Evolutionary conservation across 2,888 invertebrate species (phyloP).

Genomic region (Drosophila differens): DNA sequence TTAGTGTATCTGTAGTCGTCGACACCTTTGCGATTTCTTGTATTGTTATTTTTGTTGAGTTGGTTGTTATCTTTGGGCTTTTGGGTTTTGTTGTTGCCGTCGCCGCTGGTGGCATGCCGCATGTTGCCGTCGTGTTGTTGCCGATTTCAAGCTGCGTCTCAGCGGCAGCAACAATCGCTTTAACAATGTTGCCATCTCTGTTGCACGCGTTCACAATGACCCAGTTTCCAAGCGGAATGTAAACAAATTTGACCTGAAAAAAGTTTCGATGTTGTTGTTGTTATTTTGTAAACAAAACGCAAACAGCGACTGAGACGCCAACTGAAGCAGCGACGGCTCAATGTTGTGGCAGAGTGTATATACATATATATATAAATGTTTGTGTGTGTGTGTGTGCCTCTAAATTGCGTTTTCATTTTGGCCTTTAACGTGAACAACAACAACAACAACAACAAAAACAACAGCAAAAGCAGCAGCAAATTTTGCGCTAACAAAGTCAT

Average conservation of each 20-base stretch:
- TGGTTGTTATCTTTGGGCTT: constrained; percentile 45
- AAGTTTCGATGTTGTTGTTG: constrained; percentile 58
- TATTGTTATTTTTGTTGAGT: constrained; percentile 21
- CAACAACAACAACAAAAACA: constrained; percentile 13
- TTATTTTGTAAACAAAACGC: constrained; percentile 81
- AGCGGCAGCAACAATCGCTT: constrained; percentile 58
- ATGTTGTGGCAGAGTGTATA: constrained; percentile 29
- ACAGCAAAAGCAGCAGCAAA: constrained; percentile 28
- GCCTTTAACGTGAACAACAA: constrained; percentile 60
- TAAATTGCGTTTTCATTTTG: constrained; percentile 71
- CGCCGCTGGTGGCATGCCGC: constrained; percentile 69
- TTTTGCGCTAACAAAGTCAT: constrained; percentile 71
- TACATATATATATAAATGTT: constrained; percentile 21
- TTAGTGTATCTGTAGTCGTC: constrained; percentile 33
- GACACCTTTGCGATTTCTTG: constrained; percentile 14
- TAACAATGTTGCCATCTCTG: constrained; percentile 45
- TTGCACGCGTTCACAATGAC: constrained; percentile 81
- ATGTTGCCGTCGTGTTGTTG: constrained; percentile 58
- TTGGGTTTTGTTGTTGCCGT: constrained; percentile 29
- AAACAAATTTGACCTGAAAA: constrained; percentile 84
- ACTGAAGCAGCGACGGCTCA: constrained; percentile 56
- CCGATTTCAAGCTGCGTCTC: constrained; percentile 62
- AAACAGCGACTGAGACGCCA: constrained; percentile 53
- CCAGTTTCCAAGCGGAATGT: constrained; percentile 82
- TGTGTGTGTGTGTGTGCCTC: constrained; percentile 41